Conservation (phyloP, 2,113 vertebrate species). For the Empidonax traillii region DNA sequence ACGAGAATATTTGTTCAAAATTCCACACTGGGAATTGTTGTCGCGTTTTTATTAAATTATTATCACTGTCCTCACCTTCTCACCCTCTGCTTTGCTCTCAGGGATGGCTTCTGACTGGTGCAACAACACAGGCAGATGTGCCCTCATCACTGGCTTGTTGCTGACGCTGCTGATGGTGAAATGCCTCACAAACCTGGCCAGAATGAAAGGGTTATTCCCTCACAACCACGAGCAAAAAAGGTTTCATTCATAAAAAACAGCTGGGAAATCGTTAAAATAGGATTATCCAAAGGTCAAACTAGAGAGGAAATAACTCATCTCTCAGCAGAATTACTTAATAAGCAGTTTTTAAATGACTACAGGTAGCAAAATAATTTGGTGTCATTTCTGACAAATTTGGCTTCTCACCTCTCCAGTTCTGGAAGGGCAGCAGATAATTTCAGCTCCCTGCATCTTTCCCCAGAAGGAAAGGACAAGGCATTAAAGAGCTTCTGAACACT, state of each 20-base stretch:
- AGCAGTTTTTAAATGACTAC: neutral
- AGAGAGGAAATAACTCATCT: neutral
- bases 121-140: slow-evolving; percentile 84
- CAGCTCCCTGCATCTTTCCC: slow-evolving; percentile 77
- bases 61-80: slow-evolving; percentile 78
- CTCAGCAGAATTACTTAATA: neutral
- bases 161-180: slow-evolving; percentile 86
- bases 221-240: neutral
- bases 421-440: slow-evolving; percentile 81
- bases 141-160: slow-evolving; percentile 80
- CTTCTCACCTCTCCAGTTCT: slow-evolving; percentile 83
- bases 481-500: slow-evolving; percentile 82
- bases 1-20: neutral
- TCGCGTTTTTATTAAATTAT: too few species aligned
- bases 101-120: slow-evolving; percentile 71
- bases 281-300: neutral
- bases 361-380: neutral
- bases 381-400: neutral
- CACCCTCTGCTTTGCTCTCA: slow-evolving; percentile 49
- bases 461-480: slow-evolving; percentile 73
- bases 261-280: neutral
- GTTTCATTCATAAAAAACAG: neutral
- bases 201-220: neutral
- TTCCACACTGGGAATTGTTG: accelerated
- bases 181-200: slow-evolving; percentile 87